Base-by-base conservation (phyloP, 2,113 vertebrate genomes). In the Campylomormyrus numenius region DNA sequence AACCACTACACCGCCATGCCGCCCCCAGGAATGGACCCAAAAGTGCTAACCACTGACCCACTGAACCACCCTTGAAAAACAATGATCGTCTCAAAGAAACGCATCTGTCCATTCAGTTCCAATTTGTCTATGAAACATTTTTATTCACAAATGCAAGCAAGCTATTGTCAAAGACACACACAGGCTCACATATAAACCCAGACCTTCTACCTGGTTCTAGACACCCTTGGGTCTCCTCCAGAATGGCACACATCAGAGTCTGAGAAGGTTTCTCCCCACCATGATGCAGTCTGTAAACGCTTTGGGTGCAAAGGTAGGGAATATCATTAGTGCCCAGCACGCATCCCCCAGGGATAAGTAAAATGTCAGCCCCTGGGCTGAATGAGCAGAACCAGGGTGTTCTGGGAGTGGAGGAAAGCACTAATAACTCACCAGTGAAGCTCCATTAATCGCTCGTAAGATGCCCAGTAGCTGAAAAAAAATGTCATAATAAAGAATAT, bases 371-470 rank as follows among this genome's bases (percentile, higher is more conserved):
- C 89, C 11, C 10, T 52, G 89, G 31, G 89, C 89, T 87, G 86
- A 87, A 66, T 42, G 87, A 56, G 87, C 52, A 21, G 52, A n/a
- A 39, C 8, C 35, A 35, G 87, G 53, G 50, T 58, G 50, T 24
- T 88, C 52, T 15, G 13, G 39, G 87, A 21, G 19, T 45, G 50
- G 39, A n/a, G 10, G 58, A 42, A 62, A 58, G 46, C 50, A 31
- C 11, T 88, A 27, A 66, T 90, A 85, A 87, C 58, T 90, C 56
- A 90, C 56, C 70, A 50, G 85, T 77, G 46, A 27, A 74, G 45
- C 27, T 27, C 42, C 27, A 90, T 88, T 62, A 87, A 88, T 74
- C 85, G 45, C 89, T 87, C 19, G 48, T 74, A 87, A 87, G 46
- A 87, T 74, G 50, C 58, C 58, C 53, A 84, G 89, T 50, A 89